Evolutionary conservation across 2,888 invertebrate genomes (phyloP), one percentile per base, ranked within the genome.

Genomic region (Blomia tropicalis): DNA sequence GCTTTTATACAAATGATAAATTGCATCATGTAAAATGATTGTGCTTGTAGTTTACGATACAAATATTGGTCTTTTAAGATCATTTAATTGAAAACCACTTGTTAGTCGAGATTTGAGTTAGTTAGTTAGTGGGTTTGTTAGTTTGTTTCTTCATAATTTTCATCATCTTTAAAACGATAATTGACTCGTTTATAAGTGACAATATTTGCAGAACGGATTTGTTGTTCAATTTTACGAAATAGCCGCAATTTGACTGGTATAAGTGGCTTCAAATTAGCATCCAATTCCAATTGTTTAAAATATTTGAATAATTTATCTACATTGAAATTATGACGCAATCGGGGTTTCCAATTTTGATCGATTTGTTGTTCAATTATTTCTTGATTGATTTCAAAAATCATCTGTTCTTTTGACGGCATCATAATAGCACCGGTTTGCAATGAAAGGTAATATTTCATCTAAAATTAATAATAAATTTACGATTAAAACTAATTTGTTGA

Each of bases 101-200:
- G n/a, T n/a, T n/a, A n/a, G n/a, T n/a, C n/a, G n/a, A n/a, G n/a
- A n/a, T n/a, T n/a, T n/a, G n/a, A n/a, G n/a, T n/a, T n/a, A n/a
- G n/a, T n/a, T n/a, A n/a, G n/a, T n/a, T n/a, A n/a, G n/a, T n/a
- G n/a, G n/a, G n/a, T n/a, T n/a, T n/a, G n/a, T n/a, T n/a, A n/a
- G n/a, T n/a, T n/a, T n/a, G n/a, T n/a, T n/a, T 47, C 51, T 47
- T 47, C 51, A 27, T 47, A 47, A 11, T 19, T 7, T 27, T 63
- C 19, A 25, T 61, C 60, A 53, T 63, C 63, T 17, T 64, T 47
- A 11, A 67, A 44, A 17, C 43, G 22, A 63, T 54, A 66, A 36
- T 62, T 66, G 11, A 23, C 23, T 19, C 62, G 32, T 53, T 67
- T 67, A 60, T 67, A 67, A 32, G 62, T 62, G 22, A 65, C 11